A percentile compares a stretch with the other conserved stretches of the same genome.
These are phyloP conservation scores for Pachymerium ferrugineum DNA, from an alignment of 2,888 invertebrate genomes.

Conservation along the genomic window DNA sequence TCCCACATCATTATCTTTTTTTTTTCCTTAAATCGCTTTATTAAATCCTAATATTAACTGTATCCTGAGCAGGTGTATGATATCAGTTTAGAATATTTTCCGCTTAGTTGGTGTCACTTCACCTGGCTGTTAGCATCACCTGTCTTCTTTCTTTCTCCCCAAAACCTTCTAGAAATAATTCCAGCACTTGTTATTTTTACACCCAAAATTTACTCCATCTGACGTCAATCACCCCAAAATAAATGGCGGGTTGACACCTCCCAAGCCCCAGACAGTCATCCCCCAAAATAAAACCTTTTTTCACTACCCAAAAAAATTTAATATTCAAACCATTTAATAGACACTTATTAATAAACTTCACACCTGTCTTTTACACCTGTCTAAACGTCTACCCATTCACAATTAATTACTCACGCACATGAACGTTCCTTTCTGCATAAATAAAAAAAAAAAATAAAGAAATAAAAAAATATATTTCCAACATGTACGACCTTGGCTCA, in stretches of 20 bases:
- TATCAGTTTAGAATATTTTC: background rate
- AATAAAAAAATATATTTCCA: background rate
- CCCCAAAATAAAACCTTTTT: background rate
- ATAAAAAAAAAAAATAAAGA: background rate
- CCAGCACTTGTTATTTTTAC: background rate
- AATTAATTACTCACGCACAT: background rate
- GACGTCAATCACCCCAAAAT: background rate
- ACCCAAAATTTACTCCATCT: background rate
- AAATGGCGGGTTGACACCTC: background rate
- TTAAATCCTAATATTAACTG: background rate
- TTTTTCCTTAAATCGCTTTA: background rate
- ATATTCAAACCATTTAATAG: too few relatives aligned
- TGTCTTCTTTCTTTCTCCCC: background rate
- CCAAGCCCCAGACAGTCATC: background rate
- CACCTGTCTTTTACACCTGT: too few relatives aligned
- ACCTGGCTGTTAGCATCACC: background rate
- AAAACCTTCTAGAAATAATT: background rate
- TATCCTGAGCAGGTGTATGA: conserved; percentile 4
- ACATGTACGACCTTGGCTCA: background rate
- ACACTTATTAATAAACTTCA: too few relatives aligned
- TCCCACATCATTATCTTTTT: background rate
- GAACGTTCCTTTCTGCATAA: background rate
- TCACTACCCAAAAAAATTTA: too few relatives aligned
- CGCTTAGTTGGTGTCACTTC: background rate
- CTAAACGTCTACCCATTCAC: too few relatives aligned